These are phyloP conservation scores for Saturnia pavonia DNA, from an alignment of 2,888 invertebrate genomes.

Conservation along the genomic window DNA sequence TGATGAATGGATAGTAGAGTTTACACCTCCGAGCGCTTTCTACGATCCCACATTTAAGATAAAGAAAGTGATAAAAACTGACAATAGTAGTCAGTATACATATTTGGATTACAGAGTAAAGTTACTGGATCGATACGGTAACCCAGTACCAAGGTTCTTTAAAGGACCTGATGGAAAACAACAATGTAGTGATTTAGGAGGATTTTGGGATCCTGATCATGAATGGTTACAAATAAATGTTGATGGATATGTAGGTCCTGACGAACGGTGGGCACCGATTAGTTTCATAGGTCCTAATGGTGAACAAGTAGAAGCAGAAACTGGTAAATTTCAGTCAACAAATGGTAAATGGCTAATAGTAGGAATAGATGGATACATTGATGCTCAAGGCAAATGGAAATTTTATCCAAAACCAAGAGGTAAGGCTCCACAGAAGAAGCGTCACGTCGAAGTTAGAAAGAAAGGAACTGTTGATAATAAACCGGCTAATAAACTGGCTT, in stretches of 20 bases:
- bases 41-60: constrained; percentile 58
- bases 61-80: constrained; percentile 53
- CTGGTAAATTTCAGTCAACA: constrained; percentile 62
- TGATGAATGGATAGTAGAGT: constrained; percentile 75
- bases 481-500: constrained; percentile 33
- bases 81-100: constrained; percentile 59
- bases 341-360: constrained; percentile 61
- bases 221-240: constrained; percentile 70
- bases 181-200: constrained; percentile 73
- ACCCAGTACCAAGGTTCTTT: constrained; percentile 68
- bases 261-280: constrained; percentile 67
- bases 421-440: constrained; percentile 28
- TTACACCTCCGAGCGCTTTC: constrained; percentile 70
- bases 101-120: constrained; percentile 71
- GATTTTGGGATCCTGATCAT: constrained; percentile 67
- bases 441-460: constrained; percentile 24
- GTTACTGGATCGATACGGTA: constrained; percentile 61
- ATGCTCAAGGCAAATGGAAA: constrained; percentile 59
- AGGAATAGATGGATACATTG: constrained; percentile 70
- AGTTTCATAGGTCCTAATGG: constrained; percentile 62
- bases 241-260: constrained; percentile 68
- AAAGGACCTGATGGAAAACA: constrained; percentile 70
- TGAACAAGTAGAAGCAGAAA: constrained; percentile 58
- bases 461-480: constrained; percentile 35
- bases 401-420: constrained; percentile 48